phyloP scores from a whole-genome alignment of 2,797 vertebrate species.

The Synanceia verrucosa region DNA sequence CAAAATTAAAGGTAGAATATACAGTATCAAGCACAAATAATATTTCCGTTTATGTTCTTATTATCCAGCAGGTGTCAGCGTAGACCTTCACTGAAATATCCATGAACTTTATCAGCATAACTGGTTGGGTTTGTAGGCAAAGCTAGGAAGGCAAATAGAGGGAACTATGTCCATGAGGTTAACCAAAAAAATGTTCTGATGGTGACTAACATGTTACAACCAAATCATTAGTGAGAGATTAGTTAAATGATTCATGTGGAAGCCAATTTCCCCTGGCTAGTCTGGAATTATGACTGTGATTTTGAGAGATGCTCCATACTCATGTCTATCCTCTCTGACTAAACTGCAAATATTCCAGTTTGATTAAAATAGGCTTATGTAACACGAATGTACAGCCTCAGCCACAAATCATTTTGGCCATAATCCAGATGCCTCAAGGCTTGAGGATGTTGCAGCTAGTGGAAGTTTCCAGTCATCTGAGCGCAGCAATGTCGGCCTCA shows the following conservation, averaged over 20 bases:
- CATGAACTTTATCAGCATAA: background rate
- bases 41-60: background rate
- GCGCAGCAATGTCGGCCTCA: slow-evolving; percentile 8
- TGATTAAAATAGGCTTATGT: slow-evolving; percentile 4
- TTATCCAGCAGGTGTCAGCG: slow-evolving; percentile 61
- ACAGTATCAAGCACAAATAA: background rate
- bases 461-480: slow-evolving; percentile 47
- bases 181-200: slow-evolving; percentile 23
- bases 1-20: background rate
- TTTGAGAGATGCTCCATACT: background rate
- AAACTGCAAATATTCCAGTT: background rate
- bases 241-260: slow-evolving; percentile 15
- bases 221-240: slow-evolving; percentile 30
- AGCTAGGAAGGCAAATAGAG: background rate
- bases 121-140: background rate
- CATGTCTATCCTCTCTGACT: background rate
- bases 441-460: slow-evolving; percentile 9
- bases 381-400: background rate
- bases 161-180: slow-evolving; percentile 21
- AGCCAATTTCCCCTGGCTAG: background rate
- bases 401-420: background rate
- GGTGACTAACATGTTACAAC: slow-evolving; percentile 31
- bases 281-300: slow-evolving; percentile 11
- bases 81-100: background rate
- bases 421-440: slow-evolving; percentile 23